Evolutionary conservation across 2,113 vertebrate species (phyloP), one percentile per base, ranked within the genome.

Genomic region (Protobothrops flavoviridis): DNA sequence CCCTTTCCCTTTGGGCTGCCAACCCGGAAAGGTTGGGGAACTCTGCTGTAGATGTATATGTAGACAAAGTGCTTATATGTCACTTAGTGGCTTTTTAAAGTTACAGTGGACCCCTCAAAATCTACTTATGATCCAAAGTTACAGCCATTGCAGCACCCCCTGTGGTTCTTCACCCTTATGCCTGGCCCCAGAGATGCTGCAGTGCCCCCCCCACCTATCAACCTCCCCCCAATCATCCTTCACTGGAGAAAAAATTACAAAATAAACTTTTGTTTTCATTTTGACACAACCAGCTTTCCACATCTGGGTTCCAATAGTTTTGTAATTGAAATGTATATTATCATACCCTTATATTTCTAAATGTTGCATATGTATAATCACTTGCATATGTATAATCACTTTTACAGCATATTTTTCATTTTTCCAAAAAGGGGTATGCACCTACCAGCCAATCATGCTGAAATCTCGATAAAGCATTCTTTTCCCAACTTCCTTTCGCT

Each of bases 381-480:
- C 43, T 45, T 29, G 11, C 5, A 52, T 29, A 53, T 92, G 9
- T 53, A 69, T 2, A 4, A 45, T 45, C 43, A 45, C 43, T 45
- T n/a, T 24, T 24, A 43, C 55, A 88, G 2, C 3, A 10, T 45
- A 15, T n/a, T 56, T 81, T 55, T 15, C 2, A 23, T 57, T 26
- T 5, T 48, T 55, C 29, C 6, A 56, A 17, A 55, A 10, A 93
- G 74, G 59, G 87, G 90, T 55, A 7, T 12, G 15, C 69, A 96
- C 98, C 98, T 97, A 99, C 99, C 99, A 99, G 96, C 99, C 99
- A 81, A 98, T 99, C 99, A 99, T 99, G 95, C 98, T 99, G 97
- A 99, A 99, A 97, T 99, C 99, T 93, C 99, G 97, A 98, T 99
- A 99, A 92, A 99, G 98, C 98, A 99, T 99, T 97, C 97, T 98